These are phyloP conservation scores for Drosophila nigricruria DNA, from an alignment of 2,888 invertebrate genomes.

Conservation along the genomic window DNA sequence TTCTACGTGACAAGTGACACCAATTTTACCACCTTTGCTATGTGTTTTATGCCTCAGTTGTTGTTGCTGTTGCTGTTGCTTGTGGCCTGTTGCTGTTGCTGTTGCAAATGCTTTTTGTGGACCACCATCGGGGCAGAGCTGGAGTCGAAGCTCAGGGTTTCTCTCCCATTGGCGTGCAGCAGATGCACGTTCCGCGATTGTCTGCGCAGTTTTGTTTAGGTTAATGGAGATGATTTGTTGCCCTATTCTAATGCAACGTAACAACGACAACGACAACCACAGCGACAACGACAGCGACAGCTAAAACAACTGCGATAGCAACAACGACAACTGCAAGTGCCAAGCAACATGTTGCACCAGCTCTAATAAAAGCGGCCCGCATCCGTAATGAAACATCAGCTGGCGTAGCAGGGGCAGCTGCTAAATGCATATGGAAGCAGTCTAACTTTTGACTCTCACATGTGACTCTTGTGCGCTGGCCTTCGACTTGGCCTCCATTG, in stretches of 20 bases:
- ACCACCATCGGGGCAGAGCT: slow-evolving; percentile 68
- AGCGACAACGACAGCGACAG: slow-evolving; percentile 7
- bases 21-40: slow-evolving; percentile 82
- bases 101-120: slow-evolving; percentile 59
- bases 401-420: slow-evolving; percentile 13
- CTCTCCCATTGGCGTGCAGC: slow-evolving; percentile 66
- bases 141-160: slow-evolving; percentile 31
- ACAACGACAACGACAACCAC: slow-evolving; percentile 28
- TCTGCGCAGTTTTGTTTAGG: slow-evolving; percentile 81
- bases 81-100: slow-evolving; percentile 5
- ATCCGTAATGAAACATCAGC: slow-evolving; percentile 42
- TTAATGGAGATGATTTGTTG: slow-evolving; percentile 83
- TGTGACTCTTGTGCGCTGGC: slow-evolving; percentile 48
- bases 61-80: slow-evolving; percentile 40
- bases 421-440: slow-evolving; percentile 42
- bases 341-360: slow-evolving; percentile 53
- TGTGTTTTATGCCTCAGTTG: slow-evolving; percentile 65
- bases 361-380: slow-evolving; percentile 51
- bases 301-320: slow-evolving; percentile 5
- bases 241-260: slow-evolving; percentile 75
- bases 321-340: slow-evolving; percentile 38
- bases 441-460: slow-evolving; percentile 63
- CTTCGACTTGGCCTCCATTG: slow-evolving; percentile 57
- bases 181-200: slow-evolving; percentile 82
- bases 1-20: slow-evolving; percentile 83